Base-by-base conservation (phyloP, 2,888 invertebrate genomes). In the Meiosimyza platycephala region DNA sequence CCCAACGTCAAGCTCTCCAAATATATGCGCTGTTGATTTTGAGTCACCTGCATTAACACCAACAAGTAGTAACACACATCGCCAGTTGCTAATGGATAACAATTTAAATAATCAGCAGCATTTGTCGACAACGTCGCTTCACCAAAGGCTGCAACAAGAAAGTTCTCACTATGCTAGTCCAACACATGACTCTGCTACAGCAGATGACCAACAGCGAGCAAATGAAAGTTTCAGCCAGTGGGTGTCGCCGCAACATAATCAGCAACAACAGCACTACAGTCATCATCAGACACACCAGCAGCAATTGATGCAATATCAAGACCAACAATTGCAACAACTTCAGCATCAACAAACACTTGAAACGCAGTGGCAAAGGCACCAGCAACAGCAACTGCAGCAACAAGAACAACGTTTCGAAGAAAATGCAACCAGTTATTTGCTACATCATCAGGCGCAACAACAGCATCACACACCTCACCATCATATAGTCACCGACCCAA, bases 1-100 rank as follows among this genome's bases (percentile, higher is more conserved):
- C 2, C 80, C 84, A 3, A 80, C 82, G 2, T 82, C 82, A 0
- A 83, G 78, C 52, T 84, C 84, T 0, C 84, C 84, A 2, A 81
- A 81, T 57, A 79, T 82, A 72, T 82, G 82, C 62, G 65, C 78
- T 15, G 79, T 73, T 18, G 84, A 83, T 22, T 84, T 84, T 72
- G 83, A 84, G 6, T 75, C 79, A 3, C 80, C 82, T 1, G 48
- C 71, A 7, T 67, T 50, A 18, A 62, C 71, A 5, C 65, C 52
- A 18, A 62, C 60, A 15, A 50, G 50, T 11, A 47, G n/a, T 18
- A 54, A n/a, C 54, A 2, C 48, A 18, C 54, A 50, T 12, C 6
- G 77, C 6, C 75, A 69, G 9, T 72, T 72, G 6, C 70, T 72
- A 40, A 62, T 47, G 1, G 69, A 60, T n/a, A 50, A 18, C 15